Conservation (phyloP, 2,888 invertebrate species). For the Boloria selene region DNA sequence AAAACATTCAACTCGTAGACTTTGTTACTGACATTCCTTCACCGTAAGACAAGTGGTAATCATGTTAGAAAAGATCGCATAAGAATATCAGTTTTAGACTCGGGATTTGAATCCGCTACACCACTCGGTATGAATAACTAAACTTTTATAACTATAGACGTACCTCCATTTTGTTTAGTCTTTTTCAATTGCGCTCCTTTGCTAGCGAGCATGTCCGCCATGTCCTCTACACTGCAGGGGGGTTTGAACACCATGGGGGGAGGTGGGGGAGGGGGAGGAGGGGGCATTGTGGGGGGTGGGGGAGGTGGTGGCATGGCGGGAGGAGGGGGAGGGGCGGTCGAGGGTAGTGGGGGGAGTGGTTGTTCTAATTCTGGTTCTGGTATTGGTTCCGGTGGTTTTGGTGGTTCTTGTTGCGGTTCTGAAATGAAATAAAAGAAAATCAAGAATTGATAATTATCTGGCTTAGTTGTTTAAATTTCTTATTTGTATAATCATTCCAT, state of each 20-base stretch:
- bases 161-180: slow-evolving; percentile 79
- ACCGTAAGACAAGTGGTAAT: too few relatives aligned
- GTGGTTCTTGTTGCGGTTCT: slow-evolving; percentile 20
- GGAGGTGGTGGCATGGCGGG: slow-evolving; percentile 40
- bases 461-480: too few relatives aligned
- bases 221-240: slow-evolving; percentile 59
- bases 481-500: too few relatives aligned
- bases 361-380: not conserved
- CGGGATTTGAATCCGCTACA: too few relatives aligned
- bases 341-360: slow-evolving; percentile 14
- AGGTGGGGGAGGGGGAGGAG: slow-evolving; percentile 72
- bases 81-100: too few relatives aligned
- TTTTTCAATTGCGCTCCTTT: slow-evolving; percentile 80
- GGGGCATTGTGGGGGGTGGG: slow-evolving; percentile 48
- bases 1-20: too few relatives aligned
- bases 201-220: slow-evolving; percentile 83
- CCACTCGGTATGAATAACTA: too few relatives aligned
- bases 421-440: slow-evolving; percentile 5
- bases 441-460: not conserved
- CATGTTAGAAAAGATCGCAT: too few relatives aligned
- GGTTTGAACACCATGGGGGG: slow-evolving; percentile 62
- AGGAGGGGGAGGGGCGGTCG: slow-evolving; percentile 27
- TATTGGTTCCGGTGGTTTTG: slow-evolving; percentile 15
- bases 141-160: slow-evolving; percentile 29
- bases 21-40: too few relatives aligned